Evolutionary conservation across 2,797 vertebrate genomes (phyloP).

Genomic region (Phataginus tricuspis): DNA sequence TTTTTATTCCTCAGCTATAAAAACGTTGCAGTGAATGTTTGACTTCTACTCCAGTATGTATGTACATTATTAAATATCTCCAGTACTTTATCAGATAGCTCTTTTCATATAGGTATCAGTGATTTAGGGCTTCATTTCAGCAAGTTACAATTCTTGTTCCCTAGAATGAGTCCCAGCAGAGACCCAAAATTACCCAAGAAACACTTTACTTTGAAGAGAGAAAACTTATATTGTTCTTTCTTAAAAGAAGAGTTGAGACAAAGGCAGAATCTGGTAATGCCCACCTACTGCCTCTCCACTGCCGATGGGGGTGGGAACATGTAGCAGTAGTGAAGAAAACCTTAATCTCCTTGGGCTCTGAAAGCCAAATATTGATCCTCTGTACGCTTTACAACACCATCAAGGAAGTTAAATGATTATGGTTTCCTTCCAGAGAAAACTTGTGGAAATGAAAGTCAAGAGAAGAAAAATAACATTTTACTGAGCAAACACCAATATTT

Average conservation of each 20-base stretch:
- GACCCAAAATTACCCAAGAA: not conserved
- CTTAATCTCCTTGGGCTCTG: constrained; percentile 4
- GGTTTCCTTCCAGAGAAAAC: constrained; percentile 35
- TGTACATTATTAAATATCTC: not conserved
- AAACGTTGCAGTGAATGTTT: not conserved
- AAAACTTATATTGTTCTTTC: constrained; percentile 18
- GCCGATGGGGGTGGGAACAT: not conserved
- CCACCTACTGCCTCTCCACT: not conserved
- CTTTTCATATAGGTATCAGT: not conserved
- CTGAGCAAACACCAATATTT: constrained; percentile 13
- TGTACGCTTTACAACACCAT: not conserved
- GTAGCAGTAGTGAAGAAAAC: not conserved
- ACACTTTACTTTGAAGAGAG: not conserved
- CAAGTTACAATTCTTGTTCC: constrained; percentile 35
- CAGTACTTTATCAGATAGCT: not conserved
- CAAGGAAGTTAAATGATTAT: not conserved
- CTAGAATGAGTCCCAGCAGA: not conserved
- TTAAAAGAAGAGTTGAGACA: constrained; percentile 1
- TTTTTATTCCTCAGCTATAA: constrained; percentile 5
- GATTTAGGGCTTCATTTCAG: not conserved
- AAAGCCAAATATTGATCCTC: not conserved
- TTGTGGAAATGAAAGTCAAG: not conserved
- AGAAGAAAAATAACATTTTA: constrained; percentile 26
- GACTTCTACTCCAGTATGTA: not conserved
- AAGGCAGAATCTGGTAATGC: not conserved